A percentile compares a stretch with the other conserved stretches of the same genome.
Evolutionary conservation across 2,888 invertebrate genomes (phyloP).

Genomic region (Chirona hameri): DNA sequence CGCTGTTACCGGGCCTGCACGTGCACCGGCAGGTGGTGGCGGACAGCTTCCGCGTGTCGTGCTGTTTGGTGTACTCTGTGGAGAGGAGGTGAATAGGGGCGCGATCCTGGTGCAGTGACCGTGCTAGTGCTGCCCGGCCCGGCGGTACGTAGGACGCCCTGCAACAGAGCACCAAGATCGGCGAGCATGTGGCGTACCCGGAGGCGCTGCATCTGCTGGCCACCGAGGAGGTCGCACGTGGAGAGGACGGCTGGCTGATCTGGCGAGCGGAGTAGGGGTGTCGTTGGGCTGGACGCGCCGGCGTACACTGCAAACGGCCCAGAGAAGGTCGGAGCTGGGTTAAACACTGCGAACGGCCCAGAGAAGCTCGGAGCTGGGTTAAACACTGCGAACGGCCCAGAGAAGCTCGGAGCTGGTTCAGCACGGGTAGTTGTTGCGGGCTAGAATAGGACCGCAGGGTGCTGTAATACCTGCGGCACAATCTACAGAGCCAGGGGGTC

Average conservation of each 20-base stretch:
- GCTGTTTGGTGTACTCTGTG: conserved; percentile 95
- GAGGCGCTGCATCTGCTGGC: not conserved
- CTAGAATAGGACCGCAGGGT: too few species aligned
- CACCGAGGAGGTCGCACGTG: not conserved
- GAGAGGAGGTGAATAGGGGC: conserved; percentile 89
- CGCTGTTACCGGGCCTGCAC: conserved; percentile 81
- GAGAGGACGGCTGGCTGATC: not conserved
- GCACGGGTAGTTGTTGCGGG: too few species aligned
- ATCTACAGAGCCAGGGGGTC: too few species aligned
- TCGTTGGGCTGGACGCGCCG: too few species aligned
- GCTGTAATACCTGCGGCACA: too few species aligned
- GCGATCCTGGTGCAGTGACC: conserved; percentile 80
- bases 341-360: too few species aligned
- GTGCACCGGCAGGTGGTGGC: conserved; percentile 81
- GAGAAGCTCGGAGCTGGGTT: too few species aligned
- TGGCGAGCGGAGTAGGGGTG: too few species aligned
- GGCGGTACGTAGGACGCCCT: conserved; percentile 71
- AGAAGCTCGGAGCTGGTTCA: too few species aligned
- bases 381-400: too few species aligned
- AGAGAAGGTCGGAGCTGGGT: too few species aligned
- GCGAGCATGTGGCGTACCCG: conserved; percentile 83
- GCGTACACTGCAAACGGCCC: too few species aligned
- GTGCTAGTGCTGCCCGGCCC: conserved; percentile 70
- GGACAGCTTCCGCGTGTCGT: conserved; percentile 78
- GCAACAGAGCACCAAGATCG: conserved; percentile 67